phyloP scores from a whole-genome alignment of 2,888 invertebrate genomes.

The Torymus auratus region DNA sequence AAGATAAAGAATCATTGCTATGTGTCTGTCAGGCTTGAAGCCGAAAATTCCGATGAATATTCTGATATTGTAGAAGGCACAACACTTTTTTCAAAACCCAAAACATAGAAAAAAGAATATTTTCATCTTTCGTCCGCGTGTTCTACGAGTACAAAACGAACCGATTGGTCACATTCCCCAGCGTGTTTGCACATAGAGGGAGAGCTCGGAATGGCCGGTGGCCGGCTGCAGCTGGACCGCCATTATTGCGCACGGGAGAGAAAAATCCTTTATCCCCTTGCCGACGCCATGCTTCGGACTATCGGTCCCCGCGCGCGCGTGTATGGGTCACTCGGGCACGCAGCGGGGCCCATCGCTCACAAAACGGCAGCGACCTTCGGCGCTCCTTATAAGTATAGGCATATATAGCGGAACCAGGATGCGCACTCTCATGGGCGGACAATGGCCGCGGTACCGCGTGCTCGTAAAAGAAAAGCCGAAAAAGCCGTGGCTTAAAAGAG shows the following conservation, averaged over 20 bases:
- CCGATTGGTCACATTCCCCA: slow-evolving; percentile 43
- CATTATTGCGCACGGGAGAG: slow-evolving; percentile 42
- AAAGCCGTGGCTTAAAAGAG: neutral
- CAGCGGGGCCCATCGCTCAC: neutral
- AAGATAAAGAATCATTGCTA: no score
- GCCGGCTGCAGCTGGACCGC: neutral
- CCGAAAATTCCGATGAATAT: no score
- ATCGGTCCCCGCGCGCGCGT: neutral
- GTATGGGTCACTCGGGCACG: slow-evolving; percentile 45
- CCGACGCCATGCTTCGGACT: neutral
- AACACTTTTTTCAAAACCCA: no score
- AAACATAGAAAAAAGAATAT: no score
- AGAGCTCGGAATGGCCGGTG: neutral
- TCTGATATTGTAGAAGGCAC: no score
- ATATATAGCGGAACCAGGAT: neutral
- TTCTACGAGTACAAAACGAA: neutral
- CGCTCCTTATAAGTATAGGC: neutral
- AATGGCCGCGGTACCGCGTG: neutral
- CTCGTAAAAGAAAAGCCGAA: neutral
- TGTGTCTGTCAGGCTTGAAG: no score
- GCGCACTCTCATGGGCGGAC: neutral
- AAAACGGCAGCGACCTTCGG: neutral
- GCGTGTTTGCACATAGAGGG: slow-evolving; percentile 15
- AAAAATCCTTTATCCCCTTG: slow-evolving; percentile 25
- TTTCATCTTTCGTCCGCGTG: no score